Base-by-base conservation (phyloP, 2,113 vertebrate genomes). In the Vulpes lagopus region DNA sequence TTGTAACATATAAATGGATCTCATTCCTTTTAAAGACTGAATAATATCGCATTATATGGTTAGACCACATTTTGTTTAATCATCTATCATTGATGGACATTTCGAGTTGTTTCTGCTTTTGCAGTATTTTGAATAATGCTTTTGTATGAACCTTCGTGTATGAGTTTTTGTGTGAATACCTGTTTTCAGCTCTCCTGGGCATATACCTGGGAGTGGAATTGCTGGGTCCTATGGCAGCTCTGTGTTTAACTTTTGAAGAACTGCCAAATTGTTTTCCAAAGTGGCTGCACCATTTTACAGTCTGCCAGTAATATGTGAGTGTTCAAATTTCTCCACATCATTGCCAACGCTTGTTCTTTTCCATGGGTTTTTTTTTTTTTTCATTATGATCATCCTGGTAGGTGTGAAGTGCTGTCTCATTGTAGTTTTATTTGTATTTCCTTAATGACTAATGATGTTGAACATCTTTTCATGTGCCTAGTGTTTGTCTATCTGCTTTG, bases 371-470 rank as follows among this genome's bases (percentile, higher is more conserved):
- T 84, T 22, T 38, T 60, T 59, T 35, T 15, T 16, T 27, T 59
- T 67, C 14, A 59, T 64, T 89, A 60, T 78, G 80, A 76, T 43
- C 67, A 69, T 88, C 27, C 78, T 67, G 25, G 60, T 91, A 35
- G 38, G 15, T 67, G 23, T 76, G 32, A 87, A 74, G 51, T 69
- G 16, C 35, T 82, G 60, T 88, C 71, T 89, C 82, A 67, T n/a
- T 90, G 87, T 67, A 59, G 51, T 87, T 94, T 92, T 96, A 53
- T 92, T 87, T 91, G 82, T 76, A 87, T 92, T 96, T 94, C 27
- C 53, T 67, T 87, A 82, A 67, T 88, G 51, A 79, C 53, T 78
- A 32, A 25, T 83, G 86, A 78, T 79, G 22, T 69, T 84, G 79
- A 79, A 51, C 64, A 38, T 79, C 60, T 96, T 84, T 78, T 55